Percentiles rank a stretch among this genome's conserved stretches.
Evolutionary conservation across 1,140 invertebrate species (phyloP).

Genomic region (Hycleus phaleratus): DNA sequence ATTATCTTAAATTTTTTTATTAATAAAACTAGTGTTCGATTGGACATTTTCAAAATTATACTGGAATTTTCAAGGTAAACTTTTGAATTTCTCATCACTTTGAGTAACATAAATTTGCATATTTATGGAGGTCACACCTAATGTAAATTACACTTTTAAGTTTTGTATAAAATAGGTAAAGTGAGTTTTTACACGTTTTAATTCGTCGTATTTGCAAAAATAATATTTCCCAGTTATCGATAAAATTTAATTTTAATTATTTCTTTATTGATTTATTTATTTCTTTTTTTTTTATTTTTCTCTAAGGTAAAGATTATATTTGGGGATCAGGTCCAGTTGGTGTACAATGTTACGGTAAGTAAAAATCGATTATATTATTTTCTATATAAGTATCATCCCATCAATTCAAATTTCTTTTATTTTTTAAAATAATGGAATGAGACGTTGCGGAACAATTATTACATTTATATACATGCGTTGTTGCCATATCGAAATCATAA

Average conservation of each 20-base stretch:
- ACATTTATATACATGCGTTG: neutral
- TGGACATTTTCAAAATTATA: slow-evolving; percentile 11
- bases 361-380: too few species aligned
- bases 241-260: too few species aligned
- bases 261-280: too few species aligned
- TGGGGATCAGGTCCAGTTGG: slow-evolving; percentile 53
- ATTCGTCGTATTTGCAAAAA: too few species aligned
- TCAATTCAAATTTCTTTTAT: neutral
- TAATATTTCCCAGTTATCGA: too few species aligned
- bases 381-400: too few species aligned
- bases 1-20: too few species aligned
- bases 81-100: slow-evolving; percentile 15
- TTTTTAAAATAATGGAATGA: slow-evolving; percentile 7
- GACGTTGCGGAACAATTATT: slow-evolving; percentile 6
- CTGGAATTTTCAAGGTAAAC: slow-evolving; percentile 15
- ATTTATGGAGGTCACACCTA: slow-evolving; percentile 16
- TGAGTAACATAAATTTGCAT: slow-evolving; percentile 11
- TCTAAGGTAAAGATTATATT: slow-evolving; percentile 54
- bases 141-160: slow-evolving; percentile 12
- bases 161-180: slow-evolving; percentile 9
- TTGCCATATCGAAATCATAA: neutral
- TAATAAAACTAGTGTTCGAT: too few species aligned
- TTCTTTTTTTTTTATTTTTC: slow-evolving; percentile 6
- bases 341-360: slow-evolving; percentile 33
- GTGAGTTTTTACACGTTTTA: neutral